These are phyloP conservation scores for Thymelicus acteon DNA, from an alignment of 2,888 invertebrate genomes.

Conservation along the genomic window DNA sequence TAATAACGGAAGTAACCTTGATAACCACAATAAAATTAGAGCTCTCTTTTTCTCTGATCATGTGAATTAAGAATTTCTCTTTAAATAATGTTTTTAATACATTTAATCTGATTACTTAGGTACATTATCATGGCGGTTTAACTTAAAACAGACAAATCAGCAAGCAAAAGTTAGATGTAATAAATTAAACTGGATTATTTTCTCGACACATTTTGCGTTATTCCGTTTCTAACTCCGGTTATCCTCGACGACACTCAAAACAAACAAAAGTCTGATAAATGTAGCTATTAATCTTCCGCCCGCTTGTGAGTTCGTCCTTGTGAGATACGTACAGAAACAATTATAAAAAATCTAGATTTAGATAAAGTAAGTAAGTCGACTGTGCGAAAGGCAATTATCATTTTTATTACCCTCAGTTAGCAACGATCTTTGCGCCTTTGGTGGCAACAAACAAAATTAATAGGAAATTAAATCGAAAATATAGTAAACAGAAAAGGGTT, in stretches of 20 bases:
- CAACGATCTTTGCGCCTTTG: background rate
- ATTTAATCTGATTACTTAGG: too few species aligned
- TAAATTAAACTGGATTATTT: conserved; percentile 74
- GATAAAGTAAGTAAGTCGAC: conserved; percentile 19
- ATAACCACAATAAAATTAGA: too few species aligned
- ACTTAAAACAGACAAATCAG: background rate
- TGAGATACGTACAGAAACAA: conserved; percentile 43
- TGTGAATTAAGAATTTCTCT: too few species aligned
- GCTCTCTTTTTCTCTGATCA: too few species aligned
- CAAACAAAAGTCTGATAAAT: conserved; percentile 80
- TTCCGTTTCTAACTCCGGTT: conserved; percentile 68
- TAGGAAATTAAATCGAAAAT: too few species aligned
- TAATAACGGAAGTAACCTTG: too few species aligned
- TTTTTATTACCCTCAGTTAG: conserved; percentile 2
- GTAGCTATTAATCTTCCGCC: conserved; percentile 71
- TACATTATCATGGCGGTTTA: background rate
- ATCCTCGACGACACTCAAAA: conserved; percentile 75
- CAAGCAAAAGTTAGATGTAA: conserved; percentile 43
- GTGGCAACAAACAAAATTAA: too few species aligned
- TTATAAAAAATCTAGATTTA: conserved; percentile 39
- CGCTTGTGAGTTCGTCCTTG: conserved; percentile 59
- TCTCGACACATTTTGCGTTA: conserved; percentile 67
- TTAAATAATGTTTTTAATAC: too few species aligned
- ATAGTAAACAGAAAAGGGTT: too few species aligned
- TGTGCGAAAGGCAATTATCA: background rate